Conservation (phyloP, 2,888 invertebrate species). For the Trilocha varians region DNA sequence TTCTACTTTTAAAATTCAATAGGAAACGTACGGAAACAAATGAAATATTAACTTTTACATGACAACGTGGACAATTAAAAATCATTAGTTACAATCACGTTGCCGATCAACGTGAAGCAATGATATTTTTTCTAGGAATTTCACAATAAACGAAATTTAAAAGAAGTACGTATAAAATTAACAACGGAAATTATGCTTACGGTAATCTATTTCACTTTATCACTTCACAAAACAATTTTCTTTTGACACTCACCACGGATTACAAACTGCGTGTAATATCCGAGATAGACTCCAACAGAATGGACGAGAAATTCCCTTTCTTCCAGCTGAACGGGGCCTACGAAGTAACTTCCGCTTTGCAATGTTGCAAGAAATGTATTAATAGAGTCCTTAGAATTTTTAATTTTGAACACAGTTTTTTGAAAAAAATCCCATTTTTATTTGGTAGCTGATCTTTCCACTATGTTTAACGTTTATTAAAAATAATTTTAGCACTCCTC, state of each 20-base stretch:
- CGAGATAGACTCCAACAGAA: constrained; percentile 80
- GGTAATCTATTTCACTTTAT: constrained; percentile 33
- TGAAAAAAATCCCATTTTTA: too few species aligned
- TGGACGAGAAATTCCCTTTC: constrained; percentile 75
- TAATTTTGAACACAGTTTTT: not conserved
- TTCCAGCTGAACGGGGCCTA: constrained; percentile 55
- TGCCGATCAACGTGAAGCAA: too few species aligned
- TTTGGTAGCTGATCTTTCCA: too few species aligned
- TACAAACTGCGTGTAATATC: constrained; percentile 73
- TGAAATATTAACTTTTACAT: constrained; percentile 9
- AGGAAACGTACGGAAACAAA: constrained; percentile 17
- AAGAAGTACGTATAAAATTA: too few species aligned
- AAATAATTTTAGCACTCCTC: too few species aligned
- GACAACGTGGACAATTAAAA: constrained; percentile 4
- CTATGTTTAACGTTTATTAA: too few species aligned
- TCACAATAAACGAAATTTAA: not conserved
- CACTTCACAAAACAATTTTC: constrained; percentile 60
- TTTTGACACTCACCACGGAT: constrained; percentile 72
- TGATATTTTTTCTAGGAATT: too few species aligned
- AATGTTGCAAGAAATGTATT: constrained; percentile 27
- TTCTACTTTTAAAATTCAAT: constrained; percentile 23
- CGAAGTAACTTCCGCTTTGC: constrained; percentile 53
- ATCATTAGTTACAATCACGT: too few species aligned
- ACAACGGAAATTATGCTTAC: constrained; percentile 25
- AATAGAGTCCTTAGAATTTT: not conserved